phyloP scores from a whole-genome alignment of 1,140 invertebrate species.

The Conopomorpha cramerella region DNA sequence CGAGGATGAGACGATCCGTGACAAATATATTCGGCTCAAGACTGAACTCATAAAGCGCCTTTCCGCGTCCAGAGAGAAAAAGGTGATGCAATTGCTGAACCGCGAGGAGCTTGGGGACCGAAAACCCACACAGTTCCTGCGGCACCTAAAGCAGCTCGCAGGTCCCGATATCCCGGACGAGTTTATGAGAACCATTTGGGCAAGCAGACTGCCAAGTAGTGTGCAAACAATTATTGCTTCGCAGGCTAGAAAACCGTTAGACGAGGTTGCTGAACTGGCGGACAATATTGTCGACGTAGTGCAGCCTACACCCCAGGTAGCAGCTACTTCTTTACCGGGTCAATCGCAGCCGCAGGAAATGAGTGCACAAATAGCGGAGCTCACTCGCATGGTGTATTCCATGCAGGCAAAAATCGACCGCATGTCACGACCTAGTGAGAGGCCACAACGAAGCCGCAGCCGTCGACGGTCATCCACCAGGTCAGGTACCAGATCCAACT shows the following conservation, averaged over 20 bases:
- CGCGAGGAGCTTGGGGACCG: background rate
- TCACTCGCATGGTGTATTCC: background rate
- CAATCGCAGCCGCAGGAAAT: background rate
- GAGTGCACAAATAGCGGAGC: background rate
- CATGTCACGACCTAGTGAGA: no score
- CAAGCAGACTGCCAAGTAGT: background rate
- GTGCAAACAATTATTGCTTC: constrained; percentile 1
- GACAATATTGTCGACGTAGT: constrained; percentile 1
- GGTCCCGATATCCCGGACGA: constrained; percentile 1
- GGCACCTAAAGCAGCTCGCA: no score
- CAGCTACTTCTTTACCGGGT: background rate
- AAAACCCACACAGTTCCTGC: constrained; percentile 1
- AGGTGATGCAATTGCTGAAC: background rate
- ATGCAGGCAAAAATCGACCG: no score
- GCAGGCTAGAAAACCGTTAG: constrained; percentile 1
- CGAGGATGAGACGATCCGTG: background rate
- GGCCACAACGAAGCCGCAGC: background rate
- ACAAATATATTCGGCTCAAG: background rate
- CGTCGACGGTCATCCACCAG: background rate
- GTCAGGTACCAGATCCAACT: no score
- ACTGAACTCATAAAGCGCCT: background rate
- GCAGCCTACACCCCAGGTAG: constrained; percentile 1
- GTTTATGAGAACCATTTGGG: constrained; percentile 2
- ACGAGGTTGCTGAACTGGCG: background rate
- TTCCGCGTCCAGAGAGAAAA: background rate